A percentile compares a stretch with the other conserved stretches of the same genome.
Conservation (phyloP, 2,797 vertebrate genomes). For the Merluccius polli region DNA sequence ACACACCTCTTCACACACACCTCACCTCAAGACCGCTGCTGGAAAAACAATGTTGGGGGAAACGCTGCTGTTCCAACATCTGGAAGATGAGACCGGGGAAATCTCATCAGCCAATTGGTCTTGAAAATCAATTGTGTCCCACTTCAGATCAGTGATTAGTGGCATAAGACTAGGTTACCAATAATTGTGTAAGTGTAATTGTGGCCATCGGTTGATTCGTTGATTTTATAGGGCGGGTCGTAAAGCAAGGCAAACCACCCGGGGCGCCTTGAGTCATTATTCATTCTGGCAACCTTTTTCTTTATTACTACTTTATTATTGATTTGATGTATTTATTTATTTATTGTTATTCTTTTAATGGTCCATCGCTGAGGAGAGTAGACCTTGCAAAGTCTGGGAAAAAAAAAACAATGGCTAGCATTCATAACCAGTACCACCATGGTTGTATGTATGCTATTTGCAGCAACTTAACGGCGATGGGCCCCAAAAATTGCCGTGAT, state of each 20-base stretch:
- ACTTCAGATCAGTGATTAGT: conserved; percentile 15
- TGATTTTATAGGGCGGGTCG: conserved; percentile 22
- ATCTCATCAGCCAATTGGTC: conserved; percentile 15
- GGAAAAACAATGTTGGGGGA: no score
- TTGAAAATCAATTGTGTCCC: conserved; percentile 9
- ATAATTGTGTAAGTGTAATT: conserved; percentile 18
- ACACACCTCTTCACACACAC: no score
- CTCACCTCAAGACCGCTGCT: no score
- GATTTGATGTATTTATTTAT: neutral
- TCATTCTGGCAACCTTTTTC: neutral
- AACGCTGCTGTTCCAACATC: no score
- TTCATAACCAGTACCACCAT: neutral
- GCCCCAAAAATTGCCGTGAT: neutral
- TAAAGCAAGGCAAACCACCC: conserved; percentile 22
- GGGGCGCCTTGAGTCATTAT: conserved; percentile 13
- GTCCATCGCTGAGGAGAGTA: neutral
- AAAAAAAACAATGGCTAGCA: neutral
- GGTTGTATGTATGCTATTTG: neutral
- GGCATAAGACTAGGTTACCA: conserved; percentile 17
- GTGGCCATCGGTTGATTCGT: conserved; percentile 3
- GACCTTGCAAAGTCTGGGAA: neutral
- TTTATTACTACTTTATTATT: neutral
- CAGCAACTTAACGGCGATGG: neutral
- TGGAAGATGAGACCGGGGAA: conserved; percentile 14
- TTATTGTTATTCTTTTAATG: neutral